Evolutionary conservation across 1,140 invertebrate genomes (phyloP).

Genomic region (Drosophila setifemur): DNA sequence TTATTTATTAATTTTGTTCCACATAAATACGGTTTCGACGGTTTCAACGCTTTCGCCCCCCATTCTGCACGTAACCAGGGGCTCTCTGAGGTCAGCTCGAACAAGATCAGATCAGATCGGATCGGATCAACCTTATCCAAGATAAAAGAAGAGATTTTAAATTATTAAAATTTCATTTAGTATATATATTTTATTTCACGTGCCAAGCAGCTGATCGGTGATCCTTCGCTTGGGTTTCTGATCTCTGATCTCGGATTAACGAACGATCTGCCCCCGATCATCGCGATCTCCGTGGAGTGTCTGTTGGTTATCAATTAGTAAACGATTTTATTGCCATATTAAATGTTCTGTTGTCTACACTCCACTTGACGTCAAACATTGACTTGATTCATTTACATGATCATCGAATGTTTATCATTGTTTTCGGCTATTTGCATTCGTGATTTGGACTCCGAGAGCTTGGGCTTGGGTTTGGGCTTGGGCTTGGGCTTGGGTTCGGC

Average conservation of each 20-base stretch:
- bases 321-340: slow-evolving; percentile 65
- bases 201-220: neutral
- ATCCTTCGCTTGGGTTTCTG: slow-evolving; percentile 10
- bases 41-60: slow-evolving; percentile 3
- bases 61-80: slow-evolving; percentile 33
- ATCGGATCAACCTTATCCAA: too few species aligned
- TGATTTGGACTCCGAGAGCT: slow-evolving; percentile 5
- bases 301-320: slow-evolving; percentile 60
- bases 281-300: neutral
- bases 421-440: slow-evolving; percentile 6
- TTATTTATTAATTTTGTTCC: slow-evolving; percentile 64
- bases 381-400: slow-evolving; percentile 66
- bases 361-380: slow-evolving; percentile 63
- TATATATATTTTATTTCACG: too few species aligned
- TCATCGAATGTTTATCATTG: slow-evolving; percentile 45
- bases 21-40: slow-evolving; percentile 24
- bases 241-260: neutral
- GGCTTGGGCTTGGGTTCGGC: slow-evolving; percentile 11
- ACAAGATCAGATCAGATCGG: too few species aligned
- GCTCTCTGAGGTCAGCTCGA: neutral
- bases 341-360: slow-evolving; percentile 71
- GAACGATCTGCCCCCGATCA: neutral
- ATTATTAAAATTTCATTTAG: too few species aligned
- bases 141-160: too few species aligned
- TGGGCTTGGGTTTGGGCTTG: neutral